Base-by-base conservation (phyloP, 2,888 invertebrate genomes). In the Ernsta delagoae region DNA sequence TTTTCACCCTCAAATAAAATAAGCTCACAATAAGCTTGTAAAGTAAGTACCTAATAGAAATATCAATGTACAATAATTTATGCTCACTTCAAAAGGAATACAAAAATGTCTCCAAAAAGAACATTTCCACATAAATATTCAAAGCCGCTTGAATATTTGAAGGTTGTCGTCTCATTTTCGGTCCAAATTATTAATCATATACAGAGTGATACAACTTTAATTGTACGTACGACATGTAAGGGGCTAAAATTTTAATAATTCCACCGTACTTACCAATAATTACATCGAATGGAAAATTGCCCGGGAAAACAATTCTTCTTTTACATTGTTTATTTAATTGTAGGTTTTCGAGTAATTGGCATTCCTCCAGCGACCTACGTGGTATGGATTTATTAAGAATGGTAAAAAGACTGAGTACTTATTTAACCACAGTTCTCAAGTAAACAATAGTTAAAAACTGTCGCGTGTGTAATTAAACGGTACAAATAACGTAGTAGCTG, bases 191-290 rank as follows among this genome's bases (percentile, higher is more conserved):
- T 65, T 65, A 65, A 65, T 65, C 65, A 16, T 36, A 57, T 57
- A 57, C 56, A 36, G 56, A 48, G 36, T 65, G 57, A 65, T 65
- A 57, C 45, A 65, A 57, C 57, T 65, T 65, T 57, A 65, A 57
- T 48, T 57, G 41, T 56, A 65, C 45, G 11, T n/a, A 56, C 24
- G 3, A 53, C 8, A 53, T 8, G 16, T 50, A 6, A n/a, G 12
- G 41, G 54, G 63, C 45, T 60, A 11, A 59, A 59, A 59, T 57
- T 54, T 54, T 54, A 34, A 43, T 45, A 60, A 60, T 45, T 45
- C 24, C 11, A 8, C 6, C 11, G 24, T 43, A 59, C 8, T n/a
- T n/a, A n/a, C n/a, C n/a, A n/a, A n/a, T n/a, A 59, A 59, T 34
- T 4, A 34, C 5, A 31, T n/a, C 34, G 56, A n/a, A 34, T 56